A percentile compares a stretch with the other conserved stretches of the same genome.
Evolutionary conservation across 2,113 vertebrate species (phyloP).

Genomic region (Anthoscopus minutus): DNA sequence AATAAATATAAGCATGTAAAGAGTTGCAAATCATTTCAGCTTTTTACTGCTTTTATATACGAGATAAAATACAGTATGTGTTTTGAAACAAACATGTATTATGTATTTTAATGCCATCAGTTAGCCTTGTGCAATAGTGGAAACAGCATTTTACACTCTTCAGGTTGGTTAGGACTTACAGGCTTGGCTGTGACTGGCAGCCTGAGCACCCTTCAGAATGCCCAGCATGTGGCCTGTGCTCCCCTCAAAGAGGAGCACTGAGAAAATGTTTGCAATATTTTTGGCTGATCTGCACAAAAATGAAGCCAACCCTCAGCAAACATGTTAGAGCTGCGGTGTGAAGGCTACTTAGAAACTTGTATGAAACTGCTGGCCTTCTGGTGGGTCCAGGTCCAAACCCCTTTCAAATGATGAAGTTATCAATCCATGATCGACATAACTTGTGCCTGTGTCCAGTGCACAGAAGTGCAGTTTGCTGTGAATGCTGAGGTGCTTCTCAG

Average conservation of each 20-base stretch:
- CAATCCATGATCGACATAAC: neutral
- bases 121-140: neutral
- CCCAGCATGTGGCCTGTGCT: neutral
- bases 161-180: neutral
- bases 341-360: neutral
- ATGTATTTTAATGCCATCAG: neutral
- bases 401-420: neutral
- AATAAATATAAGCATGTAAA: neutral
- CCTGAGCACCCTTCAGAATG: neutral
- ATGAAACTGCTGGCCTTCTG: fast-evolving
- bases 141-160: neutral
- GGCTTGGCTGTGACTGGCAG: neutral
- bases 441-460: neutral
- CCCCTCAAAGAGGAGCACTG: neutral
- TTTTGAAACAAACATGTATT: neutral
- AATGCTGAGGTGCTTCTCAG: neutral
- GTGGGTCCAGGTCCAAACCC: neutral
- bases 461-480: neutral
- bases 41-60: neutral
- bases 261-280: neutral
- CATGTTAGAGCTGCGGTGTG: fast-evolving
- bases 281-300: neutral
- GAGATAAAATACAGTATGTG: neutral
- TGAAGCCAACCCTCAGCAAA: neutral
- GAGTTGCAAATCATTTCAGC: neutral